phyloP scores from a whole-genome alignment of 2,797 vertebrate species.

The Sebastiscus tertius region DNA sequence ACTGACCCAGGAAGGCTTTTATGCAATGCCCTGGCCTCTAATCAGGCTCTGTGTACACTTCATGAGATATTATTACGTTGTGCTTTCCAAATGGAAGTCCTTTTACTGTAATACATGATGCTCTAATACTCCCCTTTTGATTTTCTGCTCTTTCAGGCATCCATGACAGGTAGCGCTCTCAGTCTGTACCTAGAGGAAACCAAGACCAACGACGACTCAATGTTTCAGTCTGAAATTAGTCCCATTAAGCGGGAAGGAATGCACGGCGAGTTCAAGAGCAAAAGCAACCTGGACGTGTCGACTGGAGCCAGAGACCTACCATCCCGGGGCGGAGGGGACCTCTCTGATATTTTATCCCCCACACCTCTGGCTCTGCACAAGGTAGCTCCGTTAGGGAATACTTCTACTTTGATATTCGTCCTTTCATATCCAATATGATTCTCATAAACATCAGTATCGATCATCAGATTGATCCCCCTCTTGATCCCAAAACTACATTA shows the following conservation, averaged over 20 bases:
- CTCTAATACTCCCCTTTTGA: background rate
- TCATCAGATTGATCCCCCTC: background rate
- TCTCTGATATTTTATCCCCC: constrained; percentile 78
- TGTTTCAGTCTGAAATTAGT: constrained; percentile 68
- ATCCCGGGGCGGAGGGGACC: constrained; percentile 40
- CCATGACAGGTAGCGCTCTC: constrained; percentile 91
- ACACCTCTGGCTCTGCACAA: constrained; percentile 90
- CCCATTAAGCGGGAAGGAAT: constrained; percentile 56
- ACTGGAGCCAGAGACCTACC: constrained; percentile 30
- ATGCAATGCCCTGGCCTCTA: constrained; percentile 21
- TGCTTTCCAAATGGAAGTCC: background rate
- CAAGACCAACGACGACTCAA: constrained; percentile 69
- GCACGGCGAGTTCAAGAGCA: constrained; percentile 36
- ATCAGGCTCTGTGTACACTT: constrained; percentile 19
- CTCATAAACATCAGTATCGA: background rate
- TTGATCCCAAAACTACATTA: background rate
- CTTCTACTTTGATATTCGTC: background rate
- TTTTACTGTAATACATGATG: background rate
- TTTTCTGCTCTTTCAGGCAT: constrained; percentile 83
- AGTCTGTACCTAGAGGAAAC: constrained; percentile 89
- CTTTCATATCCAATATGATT: background rate
- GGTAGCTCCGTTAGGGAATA: constrained; percentile 72
- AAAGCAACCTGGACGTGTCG: constrained; percentile 45
- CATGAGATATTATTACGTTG: background rate
- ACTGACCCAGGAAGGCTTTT: constrained; percentile 29